Percentiles rank a stretch among this genome's conserved stretches.
These are phyloP conservation scores for Tinea semifulvella DNA, from an alignment of 2,888 invertebrate species.

Conservation along the genomic window DNA sequence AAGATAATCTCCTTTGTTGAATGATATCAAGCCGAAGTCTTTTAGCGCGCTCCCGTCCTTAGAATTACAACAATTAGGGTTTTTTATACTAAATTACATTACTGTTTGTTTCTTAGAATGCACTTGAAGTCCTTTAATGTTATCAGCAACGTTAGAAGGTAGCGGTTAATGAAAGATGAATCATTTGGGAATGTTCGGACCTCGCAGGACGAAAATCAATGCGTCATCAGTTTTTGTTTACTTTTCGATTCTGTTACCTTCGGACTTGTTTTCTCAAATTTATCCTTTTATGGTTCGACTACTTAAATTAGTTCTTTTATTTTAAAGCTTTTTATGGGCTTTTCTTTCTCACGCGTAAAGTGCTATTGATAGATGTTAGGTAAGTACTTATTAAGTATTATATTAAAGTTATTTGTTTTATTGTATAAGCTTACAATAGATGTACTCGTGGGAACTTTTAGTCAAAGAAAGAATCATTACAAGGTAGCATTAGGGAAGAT, in stretches of 20 bases:
- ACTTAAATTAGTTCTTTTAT: background rate
- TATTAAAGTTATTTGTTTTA: too few relatives aligned
- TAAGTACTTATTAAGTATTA: too few relatives aligned
- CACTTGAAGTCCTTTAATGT: slow-evolving; percentile 34
- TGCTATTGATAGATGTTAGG: too few relatives aligned
- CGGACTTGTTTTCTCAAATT: slow-evolving; percentile 5
- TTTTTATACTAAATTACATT: slow-evolving; percentile 3
- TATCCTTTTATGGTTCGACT: slow-evolving; percentile 4
- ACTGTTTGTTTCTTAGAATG: slow-evolving; percentile 23
- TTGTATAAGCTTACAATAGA: too few relatives aligned
- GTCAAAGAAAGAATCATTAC: too few relatives aligned
- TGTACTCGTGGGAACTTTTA: too few relatives aligned
- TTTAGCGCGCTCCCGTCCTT: slow-evolving; percentile 5
- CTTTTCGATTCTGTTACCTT: slow-evolving; percentile 3
- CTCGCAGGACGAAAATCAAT: slow-evolving; percentile 21
- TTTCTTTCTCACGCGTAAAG: slow-evolving; percentile 6
- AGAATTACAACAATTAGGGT: slow-evolving; percentile 6
- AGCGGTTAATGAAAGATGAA: slow-evolving; percentile 32
- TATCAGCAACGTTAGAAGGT: slow-evolving; percentile 41
- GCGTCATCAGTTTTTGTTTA: slow-evolving; percentile 11
- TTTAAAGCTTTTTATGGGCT: background rate
- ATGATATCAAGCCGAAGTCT: slow-evolving; percentile 6
- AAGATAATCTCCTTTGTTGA: slow-evolving; percentile 31
- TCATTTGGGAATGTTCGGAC: slow-evolving; percentile 8
- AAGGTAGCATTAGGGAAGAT: too few relatives aligned